These are phyloP conservation scores for Metopolophium dirhodum DNA, from an alignment of 1,140 invertebrate genomes.

Conservation along the genomic window DNA sequence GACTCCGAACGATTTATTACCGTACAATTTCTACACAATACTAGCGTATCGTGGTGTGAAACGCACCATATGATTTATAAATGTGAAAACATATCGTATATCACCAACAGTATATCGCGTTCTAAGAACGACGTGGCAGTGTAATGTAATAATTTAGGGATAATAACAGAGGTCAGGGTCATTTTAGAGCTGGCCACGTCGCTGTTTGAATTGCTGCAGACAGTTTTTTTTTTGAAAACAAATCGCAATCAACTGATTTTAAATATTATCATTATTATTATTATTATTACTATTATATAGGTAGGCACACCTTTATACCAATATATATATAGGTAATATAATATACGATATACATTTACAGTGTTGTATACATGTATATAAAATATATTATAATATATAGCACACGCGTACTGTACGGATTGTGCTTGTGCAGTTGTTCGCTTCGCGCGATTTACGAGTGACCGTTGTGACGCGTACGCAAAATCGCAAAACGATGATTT, in stretches of 20 bases:
- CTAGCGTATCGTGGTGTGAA: background rate
- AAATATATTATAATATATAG: background rate
- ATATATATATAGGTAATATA: no score
- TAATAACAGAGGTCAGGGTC: slow-evolving; percentile 38
- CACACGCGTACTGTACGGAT: background rate
- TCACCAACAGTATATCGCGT: background rate
- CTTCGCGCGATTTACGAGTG: background rate
- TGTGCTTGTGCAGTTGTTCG: background rate
- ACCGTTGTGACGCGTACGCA: background rate
- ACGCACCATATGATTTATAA: background rate
- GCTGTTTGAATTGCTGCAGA: background rate
- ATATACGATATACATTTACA: background rate
- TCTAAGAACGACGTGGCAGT: background rate
- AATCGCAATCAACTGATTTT: background rate
- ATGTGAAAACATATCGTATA: background rate
- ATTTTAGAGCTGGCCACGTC: no score
- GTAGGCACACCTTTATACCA: background rate
- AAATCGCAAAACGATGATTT: background rate
- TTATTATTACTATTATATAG: no score
- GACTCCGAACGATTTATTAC: background rate
- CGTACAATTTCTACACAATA: background rate
- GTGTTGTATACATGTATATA: background rate
- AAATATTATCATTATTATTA: background rate
- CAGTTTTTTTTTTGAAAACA: background rate
- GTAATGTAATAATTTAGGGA: slow-evolving; percentile 20